Evolutionary conservation across 1,140 invertebrate species (phyloP), one percentile per base, ranked within the genome.

Genomic region (Thalassaphorura encarpata): DNA sequence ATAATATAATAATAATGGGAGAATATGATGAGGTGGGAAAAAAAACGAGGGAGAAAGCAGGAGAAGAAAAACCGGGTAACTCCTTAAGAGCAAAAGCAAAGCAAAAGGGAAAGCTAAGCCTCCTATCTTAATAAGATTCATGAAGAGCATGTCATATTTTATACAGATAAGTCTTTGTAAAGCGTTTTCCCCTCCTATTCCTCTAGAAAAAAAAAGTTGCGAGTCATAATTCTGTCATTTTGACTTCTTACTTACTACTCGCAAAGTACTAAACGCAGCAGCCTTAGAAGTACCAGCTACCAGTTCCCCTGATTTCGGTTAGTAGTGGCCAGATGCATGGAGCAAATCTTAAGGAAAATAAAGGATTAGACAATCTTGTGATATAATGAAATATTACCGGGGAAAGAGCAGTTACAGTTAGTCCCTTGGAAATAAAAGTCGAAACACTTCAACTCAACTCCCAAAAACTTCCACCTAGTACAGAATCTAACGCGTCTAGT

Each of bases 41-140:
- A 13, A 6, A 50, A 33, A 24, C 18, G 4, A 36, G 33, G 31
- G 26, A 6, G 24, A 11, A 36, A 18, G 21, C 6, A 13, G 27
- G 8, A 19, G 11, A 50, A 36, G 18, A 11, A 19, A 50, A 33
- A 6, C 48, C 48, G 16, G 21, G 19, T 16, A 50, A 13, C 15
- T 5, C 21, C 29, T 11, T 36, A 13, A 19, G 8, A 8, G 21
- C 8, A 8, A 11, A 13, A 42, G 18, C 8, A 13, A 11, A 8
- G 5, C 13, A 42, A 6, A 13, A n/a, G 41, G 8, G 8, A 19
- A 42, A 6, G 41, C 6, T 6, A 23, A 23, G 23, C n/a, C 11
- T 52, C 18, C 23, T 57, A 57, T 57, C 55, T 57, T 57, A 57
- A 57, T 57, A 57, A 57, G 55, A 57, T 57, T 57, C 55, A 57